Evolutionary conservation across 2,888 invertebrate genomes (phyloP).

Genomic region (Adelognathus sp.): DNA sequence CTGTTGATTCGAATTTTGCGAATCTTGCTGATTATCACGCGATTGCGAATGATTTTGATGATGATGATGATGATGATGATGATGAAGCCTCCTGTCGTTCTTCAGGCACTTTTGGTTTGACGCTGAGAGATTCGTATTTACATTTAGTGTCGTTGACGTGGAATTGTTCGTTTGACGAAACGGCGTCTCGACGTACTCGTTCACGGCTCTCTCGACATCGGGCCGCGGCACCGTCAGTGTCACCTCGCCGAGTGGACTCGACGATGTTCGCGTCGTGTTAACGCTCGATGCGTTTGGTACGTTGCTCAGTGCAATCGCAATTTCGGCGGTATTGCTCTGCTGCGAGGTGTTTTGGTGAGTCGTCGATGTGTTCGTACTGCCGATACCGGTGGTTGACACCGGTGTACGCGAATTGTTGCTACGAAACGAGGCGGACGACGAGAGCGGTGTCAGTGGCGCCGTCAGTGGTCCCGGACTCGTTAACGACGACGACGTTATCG

Average conservation of each 20-base stretch:
- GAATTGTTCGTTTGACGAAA: slow-evolving; percentile 83
- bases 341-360: slow-evolving; percentile 20
- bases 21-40: slow-evolving; percentile 55
- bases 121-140: slow-evolving; percentile 46
- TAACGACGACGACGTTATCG: slow-evolving; percentile 12
- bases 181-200: slow-evolving; percentile 97
- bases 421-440: slow-evolving; percentile 78
- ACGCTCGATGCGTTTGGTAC: slow-evolving; percentile 68
- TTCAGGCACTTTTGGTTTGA: slow-evolving; percentile 69
- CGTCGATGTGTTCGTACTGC: slow-evolving; percentile 36
- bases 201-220: slow-evolving; percentile 92
- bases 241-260: slow-evolving; percentile 79
- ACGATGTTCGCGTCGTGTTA: slow-evolving; percentile 10
- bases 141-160: slow-evolving; percentile 48
- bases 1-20: slow-evolving; percentile 34
- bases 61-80: slow-evolving; percentile 61
- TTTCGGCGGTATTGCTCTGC: slow-evolving; percentile 43
- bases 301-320: slow-evolving; percentile 68
- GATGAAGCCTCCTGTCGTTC: slow-evolving; percentile 66
- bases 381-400: slow-evolving; percentile 4
- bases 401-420: slow-evolving; percentile 54
- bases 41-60: slow-evolving; percentile 57
- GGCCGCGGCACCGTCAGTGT: slow-evolving; percentile 89
- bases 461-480: slow-evolving; percentile 50
- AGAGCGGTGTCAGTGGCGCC: slow-evolving; percentile 81